Evolutionary conservation across 1,140 invertebrate genomes (phyloP), one percentile per base, ranked within the genome.

Genomic region (Leptinotarsa defecta): DNA sequence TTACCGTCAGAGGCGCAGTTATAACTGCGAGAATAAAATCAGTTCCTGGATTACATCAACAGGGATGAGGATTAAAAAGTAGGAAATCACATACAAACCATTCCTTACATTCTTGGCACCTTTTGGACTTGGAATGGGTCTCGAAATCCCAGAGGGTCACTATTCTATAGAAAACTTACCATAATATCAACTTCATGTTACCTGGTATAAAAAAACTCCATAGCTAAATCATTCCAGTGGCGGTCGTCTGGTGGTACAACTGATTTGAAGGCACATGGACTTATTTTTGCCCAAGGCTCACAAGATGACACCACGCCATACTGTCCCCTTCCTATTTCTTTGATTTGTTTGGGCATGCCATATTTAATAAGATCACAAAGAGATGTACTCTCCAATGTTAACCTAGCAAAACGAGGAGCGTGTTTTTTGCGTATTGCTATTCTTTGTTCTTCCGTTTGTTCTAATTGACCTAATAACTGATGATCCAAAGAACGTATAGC

Each of bases 251-350:
- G 93, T 1, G 95, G 95, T 34, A 96, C 91, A 43, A 97, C 94
- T 17, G 94, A 95, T 87, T 97, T 97, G n/a, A 96, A 91, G 15
- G 95, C 95, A 83, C 91, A 95, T 0, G 92, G 92, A 63, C 89
- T 87, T 67, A 89, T 89, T 1, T 90, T 93, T 1, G 88, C 93
- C 95, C 95, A 97, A 13, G 88, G 85, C 57, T 95, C 92, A 81
- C 94, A 95, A 0, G 92, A 88, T 85, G 94, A 97, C 13, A 97
- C 95, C n/a, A 97, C 95, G 15, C 96, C 96, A 86, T 96, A 97
- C 83, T 97, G 95, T 1, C 95, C 95, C 43, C 95, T 88, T 1
- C 95, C 95, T 57, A 97, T 94, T 87, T 97, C 95, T 77, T 91
- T 89, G 2, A 91, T 92, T 65, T 93, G 88, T 76, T 92, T 89